A percentile compares a stretch with the other conserved stretches of the same genome.
Conservation (phyloP, 2,888 invertebrate species). For the Cheilosia soror region DNA sequence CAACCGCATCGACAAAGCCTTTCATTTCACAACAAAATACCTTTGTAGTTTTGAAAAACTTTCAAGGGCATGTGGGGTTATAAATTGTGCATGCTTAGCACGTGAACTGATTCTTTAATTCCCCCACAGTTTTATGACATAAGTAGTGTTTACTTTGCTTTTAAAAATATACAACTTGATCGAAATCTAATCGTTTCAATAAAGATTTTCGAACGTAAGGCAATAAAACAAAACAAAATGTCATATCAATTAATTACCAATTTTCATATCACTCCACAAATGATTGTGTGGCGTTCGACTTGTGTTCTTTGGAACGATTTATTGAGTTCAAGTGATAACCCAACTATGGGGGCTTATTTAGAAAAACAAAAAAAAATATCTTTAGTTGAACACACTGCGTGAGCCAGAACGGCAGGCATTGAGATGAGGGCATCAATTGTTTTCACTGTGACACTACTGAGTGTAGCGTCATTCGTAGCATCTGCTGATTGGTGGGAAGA, state of each 20-base stretch:
- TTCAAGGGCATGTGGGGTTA: no score
- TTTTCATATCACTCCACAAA: background rate
- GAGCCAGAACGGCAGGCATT: constrained; percentile 10
- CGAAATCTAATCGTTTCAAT: background rate
- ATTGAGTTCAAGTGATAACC: constrained; percentile 6
- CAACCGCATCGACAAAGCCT: no score
- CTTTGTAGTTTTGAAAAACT: no score
- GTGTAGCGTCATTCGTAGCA: constrained; percentile 5
- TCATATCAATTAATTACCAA: background rate
- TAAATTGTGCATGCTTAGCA: no score
- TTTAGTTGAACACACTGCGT: constrained; percentile 2
- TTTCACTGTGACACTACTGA: constrained; percentile 1
- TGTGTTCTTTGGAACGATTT: background rate
- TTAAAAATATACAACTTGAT: no score
- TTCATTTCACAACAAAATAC: no score
- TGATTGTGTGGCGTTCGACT: background rate
- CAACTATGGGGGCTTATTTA: background rate
- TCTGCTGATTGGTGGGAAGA: constrained; percentile 92
- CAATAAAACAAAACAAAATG: background rate
- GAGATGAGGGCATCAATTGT: constrained; percentile 1
- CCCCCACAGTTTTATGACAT: no score
- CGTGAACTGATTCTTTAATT: no score
- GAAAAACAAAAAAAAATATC: background rate
- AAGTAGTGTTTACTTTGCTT: no score
- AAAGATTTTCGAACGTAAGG: background rate